Evolutionary conservation across 2,113 vertebrate species (phyloP).

Genomic region (Ceratotherium simum): DNA sequence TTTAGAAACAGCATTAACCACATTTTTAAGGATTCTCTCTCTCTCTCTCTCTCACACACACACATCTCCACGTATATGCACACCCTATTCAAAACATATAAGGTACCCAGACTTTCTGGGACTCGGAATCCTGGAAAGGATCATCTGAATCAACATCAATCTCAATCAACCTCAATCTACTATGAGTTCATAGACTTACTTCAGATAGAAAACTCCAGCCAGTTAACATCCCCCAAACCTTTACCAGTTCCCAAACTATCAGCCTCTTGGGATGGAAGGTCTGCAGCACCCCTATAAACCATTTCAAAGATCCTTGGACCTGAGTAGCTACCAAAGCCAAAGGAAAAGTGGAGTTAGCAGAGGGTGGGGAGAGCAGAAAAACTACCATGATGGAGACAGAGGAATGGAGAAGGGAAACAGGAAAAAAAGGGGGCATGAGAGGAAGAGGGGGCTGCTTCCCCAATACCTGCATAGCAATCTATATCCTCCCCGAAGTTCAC

Average conservation of each 20-base stretch:
- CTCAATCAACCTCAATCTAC: neutral
- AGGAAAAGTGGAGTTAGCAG: neutral
- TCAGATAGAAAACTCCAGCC: neutral
- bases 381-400: neutral
- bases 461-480: neutral
- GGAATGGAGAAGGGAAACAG: neutral
- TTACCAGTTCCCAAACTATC: neutral
- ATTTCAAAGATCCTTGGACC: neutral
- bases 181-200: neutral
- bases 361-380: neutral
- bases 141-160: neutral
- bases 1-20: neutral
- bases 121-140: neutral
- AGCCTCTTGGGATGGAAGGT: neutral
- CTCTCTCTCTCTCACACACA: neutral
- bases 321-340: neutral
- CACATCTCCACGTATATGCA: rapidly evolving
- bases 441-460: neutral
- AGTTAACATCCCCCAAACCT: neutral
- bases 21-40: neutral
- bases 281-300: neutral
- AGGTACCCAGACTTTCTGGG: neutral
- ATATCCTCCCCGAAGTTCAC: neutral
- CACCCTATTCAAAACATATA: neutral
- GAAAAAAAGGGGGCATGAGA: neutral